Conservation (phyloP, 2,888 invertebrate species). For the Nomada lathburiana region DNA sequence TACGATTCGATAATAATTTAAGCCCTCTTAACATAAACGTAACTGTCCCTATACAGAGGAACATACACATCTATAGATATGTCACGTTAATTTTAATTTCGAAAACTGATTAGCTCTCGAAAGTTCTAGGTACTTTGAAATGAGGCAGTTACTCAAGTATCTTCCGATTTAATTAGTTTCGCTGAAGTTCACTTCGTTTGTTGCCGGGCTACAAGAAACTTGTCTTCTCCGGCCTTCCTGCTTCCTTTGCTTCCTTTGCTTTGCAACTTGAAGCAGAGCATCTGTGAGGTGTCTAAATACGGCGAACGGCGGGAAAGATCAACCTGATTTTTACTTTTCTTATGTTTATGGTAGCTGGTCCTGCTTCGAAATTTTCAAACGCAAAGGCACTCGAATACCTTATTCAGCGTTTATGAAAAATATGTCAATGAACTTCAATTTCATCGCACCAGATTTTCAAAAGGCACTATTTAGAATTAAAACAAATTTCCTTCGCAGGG, state of each 20-base stretch:
- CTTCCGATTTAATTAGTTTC: conserved; percentile 16
- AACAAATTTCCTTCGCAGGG: no score
- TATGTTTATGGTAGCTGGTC: background rate
- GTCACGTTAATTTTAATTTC: background rate
- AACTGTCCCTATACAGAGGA: background rate
- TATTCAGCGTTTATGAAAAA: no score
- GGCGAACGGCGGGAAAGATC: background rate
- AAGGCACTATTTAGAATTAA: no score
- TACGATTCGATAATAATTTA: background rate
- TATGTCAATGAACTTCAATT: no score
- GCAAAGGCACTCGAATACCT: no score
- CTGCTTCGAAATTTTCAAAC: background rate
- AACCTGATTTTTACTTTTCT: background rate
- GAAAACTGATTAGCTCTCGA: background rate
- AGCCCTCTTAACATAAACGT: background rate
- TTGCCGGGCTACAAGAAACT: background rate
- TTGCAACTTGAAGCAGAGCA: background rate
- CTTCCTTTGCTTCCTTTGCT: background rate
- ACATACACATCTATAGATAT: background rate
- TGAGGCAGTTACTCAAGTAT: background rate
- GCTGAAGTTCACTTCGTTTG: background rate
- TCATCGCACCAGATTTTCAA: no score
- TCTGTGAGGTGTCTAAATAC: background rate
- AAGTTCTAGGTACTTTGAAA: background rate
- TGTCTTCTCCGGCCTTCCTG: background rate